phyloP scores from a whole-genome alignment of 2,113 vertebrate genomes.

The Notothenia rossii region DNA sequence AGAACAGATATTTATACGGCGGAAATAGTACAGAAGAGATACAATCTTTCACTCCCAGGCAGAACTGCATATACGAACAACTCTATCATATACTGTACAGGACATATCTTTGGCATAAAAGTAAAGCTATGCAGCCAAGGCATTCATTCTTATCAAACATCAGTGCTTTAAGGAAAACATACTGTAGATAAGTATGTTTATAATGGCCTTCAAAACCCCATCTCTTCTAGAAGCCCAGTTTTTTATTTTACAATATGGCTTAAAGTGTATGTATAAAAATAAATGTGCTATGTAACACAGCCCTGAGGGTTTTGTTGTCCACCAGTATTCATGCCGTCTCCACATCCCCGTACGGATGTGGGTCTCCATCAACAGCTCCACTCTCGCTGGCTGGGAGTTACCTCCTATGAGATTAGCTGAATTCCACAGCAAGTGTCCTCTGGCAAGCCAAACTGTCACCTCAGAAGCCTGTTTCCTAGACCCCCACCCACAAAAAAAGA shows the following conservation, averaged over 20 bases:
- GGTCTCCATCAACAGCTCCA: conserved; percentile 82
- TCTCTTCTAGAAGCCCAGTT: conserved; percentile 88
- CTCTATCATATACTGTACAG: conserved; percentile 55
- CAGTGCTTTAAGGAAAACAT: conserved; percentile 97
- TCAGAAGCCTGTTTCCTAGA: conserved; percentile 83
- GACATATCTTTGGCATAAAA: conserved; percentile 72
- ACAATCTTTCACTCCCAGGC: conserved; percentile 68
- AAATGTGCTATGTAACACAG: conserved; percentile 90
- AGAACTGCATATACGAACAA: conserved; percentile 66
- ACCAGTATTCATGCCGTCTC: conserved; percentile 86
- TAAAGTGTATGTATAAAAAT: conserved; percentile 95
- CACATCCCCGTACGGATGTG: conserved; percentile 85
- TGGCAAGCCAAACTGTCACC: conserved; percentile 85
- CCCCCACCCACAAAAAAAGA: conserved; percentile 86
- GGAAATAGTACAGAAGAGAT: conserved; percentile 62
- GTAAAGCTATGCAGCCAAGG: conserved; percentile 67
- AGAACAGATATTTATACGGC: conserved; percentile 47
- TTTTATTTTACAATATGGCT: conserved; percentile 87
- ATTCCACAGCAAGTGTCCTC: conserved; percentile 82
- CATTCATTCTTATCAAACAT: conserved; percentile 86
- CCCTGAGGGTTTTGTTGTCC: conserved; percentile 94
- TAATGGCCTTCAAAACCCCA: conserved; percentile 86
- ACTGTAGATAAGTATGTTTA: conserved; percentile 89
- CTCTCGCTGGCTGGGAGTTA: conserved; percentile 60
- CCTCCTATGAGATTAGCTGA: conserved; percentile 78